These are phyloP conservation scores for Axinella damicornis DNA, from an alignment of 37 sponge, comb jelly and placozoan species.

Conservation along the genomic window DNA sequence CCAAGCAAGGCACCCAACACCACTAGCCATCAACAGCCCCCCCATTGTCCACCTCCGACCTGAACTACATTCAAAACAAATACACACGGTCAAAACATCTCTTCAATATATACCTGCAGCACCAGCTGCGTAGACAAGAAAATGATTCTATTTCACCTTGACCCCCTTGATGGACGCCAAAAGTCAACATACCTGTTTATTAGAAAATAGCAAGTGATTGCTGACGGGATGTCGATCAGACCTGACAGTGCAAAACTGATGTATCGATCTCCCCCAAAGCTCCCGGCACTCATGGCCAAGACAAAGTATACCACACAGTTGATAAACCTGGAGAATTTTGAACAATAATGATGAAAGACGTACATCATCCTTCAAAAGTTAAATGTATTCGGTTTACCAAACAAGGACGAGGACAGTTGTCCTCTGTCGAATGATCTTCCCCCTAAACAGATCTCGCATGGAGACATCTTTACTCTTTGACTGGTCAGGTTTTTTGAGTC, in stretches of 20 bases:
- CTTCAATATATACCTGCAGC: too few species aligned
- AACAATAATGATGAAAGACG: neutral
- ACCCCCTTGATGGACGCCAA: too few species aligned
- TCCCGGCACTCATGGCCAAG: slow-evolving; percentile 54
- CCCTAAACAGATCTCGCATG: slow-evolving; percentile 49
- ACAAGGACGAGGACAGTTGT: slow-evolving; percentile 20
- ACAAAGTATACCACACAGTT: slow-evolving; percentile 59
- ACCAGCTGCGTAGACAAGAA: too few species aligned
- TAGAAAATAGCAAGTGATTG: slow-evolving; percentile 13
- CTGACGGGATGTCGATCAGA: slow-evolving; percentile 63
- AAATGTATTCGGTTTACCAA: slow-evolving; percentile 31
- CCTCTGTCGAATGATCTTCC: slow-evolving; percentile 16
- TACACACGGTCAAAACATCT: too few species aligned
- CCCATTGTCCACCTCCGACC: slow-evolving; percentile 56
- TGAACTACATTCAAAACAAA: too few species aligned
- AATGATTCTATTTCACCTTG: too few species aligned
- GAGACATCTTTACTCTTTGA: neutral
- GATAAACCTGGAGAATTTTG: slow-evolving; percentile 44
- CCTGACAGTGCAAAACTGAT: slow-evolving; percentile 53
- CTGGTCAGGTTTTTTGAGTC: slow-evolving; percentile 5
- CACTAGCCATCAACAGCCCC: slow-evolving; percentile 20
- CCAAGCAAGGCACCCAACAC: slow-evolving; percentile 20
- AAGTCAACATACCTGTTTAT: slow-evolving; percentile 37
- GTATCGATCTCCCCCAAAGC: slow-evolving; percentile 59
- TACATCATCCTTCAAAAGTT: too few species aligned